Evolutionary conservation across 2,113 vertebrate genomes (phyloP).

Genomic region (Paratilapia polleni): DNA sequence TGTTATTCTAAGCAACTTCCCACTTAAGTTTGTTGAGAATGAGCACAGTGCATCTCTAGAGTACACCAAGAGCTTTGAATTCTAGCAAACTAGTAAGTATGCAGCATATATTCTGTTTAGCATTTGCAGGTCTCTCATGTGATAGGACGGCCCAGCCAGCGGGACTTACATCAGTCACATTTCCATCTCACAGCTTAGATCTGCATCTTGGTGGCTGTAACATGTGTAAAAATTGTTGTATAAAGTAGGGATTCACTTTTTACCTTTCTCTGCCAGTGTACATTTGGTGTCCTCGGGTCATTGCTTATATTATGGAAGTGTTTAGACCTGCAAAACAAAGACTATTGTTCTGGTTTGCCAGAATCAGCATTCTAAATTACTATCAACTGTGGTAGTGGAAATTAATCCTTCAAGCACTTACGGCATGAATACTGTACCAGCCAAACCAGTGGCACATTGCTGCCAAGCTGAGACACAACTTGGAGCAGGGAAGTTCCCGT

Average conservation of each 20-base stretch:
- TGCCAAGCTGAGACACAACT: slow-evolving; percentile 51
- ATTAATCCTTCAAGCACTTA: slow-evolving; percentile 57
- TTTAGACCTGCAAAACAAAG: slow-evolving; percentile 55
- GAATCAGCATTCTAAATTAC: slow-evolving; percentile 53
- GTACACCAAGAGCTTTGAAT: slow-evolving; percentile 1
- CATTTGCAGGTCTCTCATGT: background rate
- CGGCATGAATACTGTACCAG: slow-evolving; percentile 31
- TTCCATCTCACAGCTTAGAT: background rate
- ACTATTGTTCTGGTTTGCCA: slow-evolving; percentile 58
- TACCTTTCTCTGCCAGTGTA: background rate
- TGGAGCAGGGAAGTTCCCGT: slow-evolving; percentile 51
- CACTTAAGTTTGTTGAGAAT: slow-evolving; percentile 21
- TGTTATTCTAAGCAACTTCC: slow-evolving; percentile 32
- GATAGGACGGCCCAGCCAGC: background rate
- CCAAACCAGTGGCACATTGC: slow-evolving; percentile 53
- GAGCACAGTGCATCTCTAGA: background rate
- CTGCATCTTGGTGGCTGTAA: background rate
- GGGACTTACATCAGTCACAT: background rate
- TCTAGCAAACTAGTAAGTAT: background rate
- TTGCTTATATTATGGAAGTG: background rate
- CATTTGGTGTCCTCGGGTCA: background rate
- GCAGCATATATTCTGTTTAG: background rate
- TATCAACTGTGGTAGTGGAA: slow-evolving; percentile 50
- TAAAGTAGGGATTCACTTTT: background rate
- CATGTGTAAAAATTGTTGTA: background rate